Evolutionary conservation across 2,113 vertebrate species (phyloP).

Genomic region (Amblyopsis rosae): DNA sequence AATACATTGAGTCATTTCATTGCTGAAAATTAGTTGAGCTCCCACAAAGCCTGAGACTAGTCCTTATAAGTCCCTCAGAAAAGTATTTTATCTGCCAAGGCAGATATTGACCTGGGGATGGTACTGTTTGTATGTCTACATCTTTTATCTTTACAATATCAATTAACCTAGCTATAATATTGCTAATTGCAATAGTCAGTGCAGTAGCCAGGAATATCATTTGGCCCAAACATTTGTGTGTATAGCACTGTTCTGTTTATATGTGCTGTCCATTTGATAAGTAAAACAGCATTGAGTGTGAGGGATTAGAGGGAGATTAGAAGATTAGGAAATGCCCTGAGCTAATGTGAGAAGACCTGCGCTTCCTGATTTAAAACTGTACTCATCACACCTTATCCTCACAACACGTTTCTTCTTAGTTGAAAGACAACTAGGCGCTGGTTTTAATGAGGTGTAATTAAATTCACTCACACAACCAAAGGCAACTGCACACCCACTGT

Average conservation of each 20-base stretch:
- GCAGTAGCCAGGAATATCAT: too few species aligned
- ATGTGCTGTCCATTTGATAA: too few species aligned
- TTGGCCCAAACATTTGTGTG: too few species aligned
- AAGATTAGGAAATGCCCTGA: too few species aligned
- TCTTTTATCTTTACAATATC: too few species aligned
- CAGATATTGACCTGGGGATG: not conserved
- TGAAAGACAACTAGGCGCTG: slow-evolving; percentile 18
- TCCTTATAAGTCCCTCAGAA: not conserved
- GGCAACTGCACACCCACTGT: slow-evolving; percentile 30
- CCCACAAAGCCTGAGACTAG: not conserved
- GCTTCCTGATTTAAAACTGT: slow-evolving; percentile 3
- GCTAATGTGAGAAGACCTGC: not conserved
- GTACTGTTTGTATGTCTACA: too few species aligned
- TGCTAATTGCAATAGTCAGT: too few species aligned
- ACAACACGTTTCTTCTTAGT: not conserved
- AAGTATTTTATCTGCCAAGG: not conserved
- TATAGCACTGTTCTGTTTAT: too few species aligned
- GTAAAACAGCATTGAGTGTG: too few species aligned
- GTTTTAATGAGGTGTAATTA: slow-evolving; percentile 8
- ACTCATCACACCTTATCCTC: slow-evolving; percentile 11
- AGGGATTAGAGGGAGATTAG: too few species aligned
- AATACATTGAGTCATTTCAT: not conserved
- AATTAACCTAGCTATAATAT: too few species aligned
- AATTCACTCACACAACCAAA: slow-evolving; percentile 2
- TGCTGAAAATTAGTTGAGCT: slow-evolving; percentile 10